Conservation (phyloP, 2,797 vertebrate genomes). For the Morelia viridis region DNA sequence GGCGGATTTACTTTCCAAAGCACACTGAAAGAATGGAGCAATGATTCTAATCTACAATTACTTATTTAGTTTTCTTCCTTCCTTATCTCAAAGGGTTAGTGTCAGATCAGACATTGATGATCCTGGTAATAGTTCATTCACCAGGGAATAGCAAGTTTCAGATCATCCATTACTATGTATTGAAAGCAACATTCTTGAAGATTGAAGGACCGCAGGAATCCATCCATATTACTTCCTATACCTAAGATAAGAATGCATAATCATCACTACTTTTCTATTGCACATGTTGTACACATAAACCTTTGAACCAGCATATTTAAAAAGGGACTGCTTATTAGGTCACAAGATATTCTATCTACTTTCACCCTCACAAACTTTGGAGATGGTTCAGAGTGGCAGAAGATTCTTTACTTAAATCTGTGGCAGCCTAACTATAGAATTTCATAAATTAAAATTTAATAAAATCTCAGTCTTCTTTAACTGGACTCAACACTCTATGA, state of each 20-base stretch:
- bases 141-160: neutral
- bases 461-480: neutral
- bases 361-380: neutral
- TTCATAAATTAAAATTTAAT: neutral
- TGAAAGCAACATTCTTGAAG: neutral
- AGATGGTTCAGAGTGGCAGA: neutral
- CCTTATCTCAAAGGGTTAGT: constrained; percentile 27
- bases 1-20: constrained; percentile 27
- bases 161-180: neutral
- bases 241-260: neutral
- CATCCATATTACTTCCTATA: neutral
- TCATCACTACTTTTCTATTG: neutral
- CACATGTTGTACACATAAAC: neutral
- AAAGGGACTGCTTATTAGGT: neutral
- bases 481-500: neutral
- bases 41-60: constrained; percentile 36
- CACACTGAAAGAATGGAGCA: constrained; percentile 20
- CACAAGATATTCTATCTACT: neutral
- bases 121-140: constrained; percentile 16
- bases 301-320: neutral
- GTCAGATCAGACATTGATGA: constrained; percentile 36
- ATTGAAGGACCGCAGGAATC: neutral
- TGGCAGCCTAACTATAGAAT: neutral
- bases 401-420: neutral
- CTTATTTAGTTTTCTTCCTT: constrained; percentile 29